Evolutionary conservation across 2,888 invertebrate genomes (phyloP), one percentile per base, ranked within the genome.

Genomic region (Elmis aenea): DNA sequence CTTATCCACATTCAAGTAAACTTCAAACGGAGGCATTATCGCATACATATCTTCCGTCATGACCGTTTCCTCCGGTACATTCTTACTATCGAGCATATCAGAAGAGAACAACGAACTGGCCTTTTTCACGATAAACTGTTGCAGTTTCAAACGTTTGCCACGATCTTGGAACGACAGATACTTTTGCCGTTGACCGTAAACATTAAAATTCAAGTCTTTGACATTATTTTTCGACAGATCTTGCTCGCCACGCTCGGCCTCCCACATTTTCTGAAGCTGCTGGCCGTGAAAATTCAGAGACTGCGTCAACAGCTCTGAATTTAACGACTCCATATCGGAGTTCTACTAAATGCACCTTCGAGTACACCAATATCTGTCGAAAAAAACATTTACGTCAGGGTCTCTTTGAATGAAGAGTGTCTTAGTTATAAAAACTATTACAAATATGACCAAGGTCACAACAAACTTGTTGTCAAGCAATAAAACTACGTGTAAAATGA

Each of bases 201-300:
- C 76, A 27, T 81, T 79, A 61, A 81, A 89, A 66, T 81, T 85
- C 26, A 77, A 66, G 45, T 75, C 75, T 58, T 74, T 74, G 46
- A 84, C 70, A 61, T 74, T 74, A 24, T 67, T 59, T 61, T 80
- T 78, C 13, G 73, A 55, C 41, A 89, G 69, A 61, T 87, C 86
- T 33, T 79, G 81, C 57, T 85, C 83, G 38, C 87, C 86, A 56
- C 84, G 77, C 62, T 89, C 89, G 14, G 81, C 78, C 62, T 89
- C 89, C 88, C 89, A 89, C 54, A 87, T 78, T 70, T 89, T 90
- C 69, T 86, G 87, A 50, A 90, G 71, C 58, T 88, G 88, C 58
- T 86, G 86, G 2, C 90, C 90, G 72, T 90, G 90, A 65, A 83
- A 90, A 69, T 86, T 85, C 52, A 90, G 70, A 43, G 85, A 77